Evolutionary conservation across 1,140 invertebrate species (phyloP).

Genomic region (Magallana ariakensis): DNA sequence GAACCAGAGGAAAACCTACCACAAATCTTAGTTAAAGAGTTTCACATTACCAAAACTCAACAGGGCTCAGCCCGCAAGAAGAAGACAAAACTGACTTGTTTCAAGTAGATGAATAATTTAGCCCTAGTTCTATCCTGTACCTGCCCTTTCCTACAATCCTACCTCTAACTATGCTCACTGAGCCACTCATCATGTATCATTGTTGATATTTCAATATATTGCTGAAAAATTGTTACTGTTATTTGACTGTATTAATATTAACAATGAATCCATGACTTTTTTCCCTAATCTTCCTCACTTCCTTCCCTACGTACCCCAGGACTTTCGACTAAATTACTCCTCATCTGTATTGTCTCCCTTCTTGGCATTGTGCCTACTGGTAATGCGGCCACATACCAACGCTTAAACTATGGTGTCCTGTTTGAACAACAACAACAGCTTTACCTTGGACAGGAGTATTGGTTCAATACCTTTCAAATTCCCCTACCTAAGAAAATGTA

Average conservation of each 20-base stretch:
- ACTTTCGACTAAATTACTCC: too few species aligned
- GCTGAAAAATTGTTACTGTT: neutral
- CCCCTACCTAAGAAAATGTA: conserved; percentile 12
- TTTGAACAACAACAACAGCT: conserved; percentile 11
- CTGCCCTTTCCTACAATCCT: neutral
- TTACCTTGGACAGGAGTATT: conserved; percentile 41
- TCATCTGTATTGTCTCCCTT: neutral
- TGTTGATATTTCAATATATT: conserved; percentile 29
- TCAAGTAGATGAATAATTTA: neutral
- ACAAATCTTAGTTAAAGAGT: conserved; percentile 20
- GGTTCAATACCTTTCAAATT: conserved; percentile 42
- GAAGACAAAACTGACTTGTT: conserved; percentile 11
- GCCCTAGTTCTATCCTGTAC: neutral
- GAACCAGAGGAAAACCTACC: conserved; percentile 44
- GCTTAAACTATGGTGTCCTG: conserved; percentile 22
- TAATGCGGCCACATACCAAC: neutral
- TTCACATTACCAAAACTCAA: conserved; percentile 49
- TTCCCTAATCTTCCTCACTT: neutral
- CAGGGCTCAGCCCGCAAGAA: conserved; percentile 39
- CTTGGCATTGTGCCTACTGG: neutral
- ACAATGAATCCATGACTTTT: neutral
- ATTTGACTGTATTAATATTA: neutral
- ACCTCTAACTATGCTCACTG: neutral
- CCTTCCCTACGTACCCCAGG: neutral
- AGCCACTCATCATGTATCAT: neutral